Evolutionary conservation across 2,797 vertebrate species (phyloP).

Genomic region (Halcyon smyrnensis): DNA sequence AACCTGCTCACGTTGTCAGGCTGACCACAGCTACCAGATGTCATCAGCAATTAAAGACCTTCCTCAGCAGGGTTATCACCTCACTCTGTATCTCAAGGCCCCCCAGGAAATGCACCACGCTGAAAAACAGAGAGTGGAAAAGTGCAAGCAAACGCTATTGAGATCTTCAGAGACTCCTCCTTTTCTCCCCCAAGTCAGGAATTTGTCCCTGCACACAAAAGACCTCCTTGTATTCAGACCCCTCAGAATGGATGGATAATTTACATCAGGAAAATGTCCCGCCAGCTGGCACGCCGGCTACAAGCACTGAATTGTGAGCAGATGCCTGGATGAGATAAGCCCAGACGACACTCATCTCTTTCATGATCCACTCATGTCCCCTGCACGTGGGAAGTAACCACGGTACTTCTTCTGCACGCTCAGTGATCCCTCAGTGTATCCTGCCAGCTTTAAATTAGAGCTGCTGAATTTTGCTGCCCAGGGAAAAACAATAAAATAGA

Average conservation of each 20-base stretch:
- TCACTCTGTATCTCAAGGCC: not conserved
- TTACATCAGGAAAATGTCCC: conserved; percentile 66
- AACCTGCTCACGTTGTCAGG: fast-evolving
- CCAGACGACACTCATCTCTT: not conserved
- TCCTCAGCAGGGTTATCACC: not conserved
- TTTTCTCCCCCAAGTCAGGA: conserved; percentile 55
- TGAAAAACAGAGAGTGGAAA: conserved; percentile 40
- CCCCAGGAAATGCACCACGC: not conserved
- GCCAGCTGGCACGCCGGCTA: conserved; percentile 65
- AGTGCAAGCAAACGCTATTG: conserved; percentile 31
- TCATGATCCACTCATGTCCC: not conserved
- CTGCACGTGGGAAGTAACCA: not conserved
- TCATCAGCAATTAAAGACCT: not conserved
- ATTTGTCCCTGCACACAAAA: conserved; percentile 70
- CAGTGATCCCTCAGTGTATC: not conserved
- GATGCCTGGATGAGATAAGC: conserved; percentile 73
- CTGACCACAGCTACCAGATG: not conserved
- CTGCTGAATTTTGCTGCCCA: not conserved
- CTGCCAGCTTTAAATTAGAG: not conserved
- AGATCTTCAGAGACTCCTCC: conserved; percentile 47
- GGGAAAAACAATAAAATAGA: not conserved
- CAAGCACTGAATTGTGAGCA: conserved; percentile 75
- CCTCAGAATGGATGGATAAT: conserved; percentile 73
- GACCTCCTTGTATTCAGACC: conserved; percentile 71
- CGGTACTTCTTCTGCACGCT: not conserved